Percentiles rank a stretch among this genome's conserved stretches.
phyloP scores from a whole-genome alignment of 1,140 invertebrate species.

The Lepidurus apus region DNA sequence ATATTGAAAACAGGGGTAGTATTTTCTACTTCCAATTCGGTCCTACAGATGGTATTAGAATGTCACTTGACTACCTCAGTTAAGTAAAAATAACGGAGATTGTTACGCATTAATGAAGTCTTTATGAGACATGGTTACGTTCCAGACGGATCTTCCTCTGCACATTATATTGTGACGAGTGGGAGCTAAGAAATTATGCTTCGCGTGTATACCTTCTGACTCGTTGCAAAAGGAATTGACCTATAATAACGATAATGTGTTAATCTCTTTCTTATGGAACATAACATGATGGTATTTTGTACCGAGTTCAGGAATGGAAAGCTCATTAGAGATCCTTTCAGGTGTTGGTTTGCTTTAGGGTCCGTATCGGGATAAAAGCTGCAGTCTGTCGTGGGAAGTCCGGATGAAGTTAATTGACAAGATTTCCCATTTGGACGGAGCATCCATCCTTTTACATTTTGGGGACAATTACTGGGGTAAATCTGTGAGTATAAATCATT shows the following conservation, averaged over 20 bases:
- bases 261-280: background rate
- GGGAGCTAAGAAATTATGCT: constrained; percentile 43
- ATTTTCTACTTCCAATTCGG: background rate
- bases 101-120: constrained; percentile 38
- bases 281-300: constrained; percentile 25
- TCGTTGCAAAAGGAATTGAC: constrained; percentile 37
- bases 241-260: background rate
- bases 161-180: constrained; percentile 44
- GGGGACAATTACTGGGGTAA: constrained; percentile 27
- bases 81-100: too few species aligned
- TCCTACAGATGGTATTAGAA: background rate
- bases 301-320: constrained; percentile 36
- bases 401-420: constrained; percentile 30
- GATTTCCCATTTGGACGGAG: constrained; percentile 25
- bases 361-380: constrained; percentile 36
- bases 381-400: constrained; percentile 36
- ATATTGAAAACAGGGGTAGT: background rate
- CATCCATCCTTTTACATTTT: constrained; percentile 34
- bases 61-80: background rate
- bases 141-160: constrained; percentile 39
- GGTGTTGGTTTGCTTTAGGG: constrained; percentile 29
- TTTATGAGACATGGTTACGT: constrained; percentile 38
- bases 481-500: constrained; percentile 26
- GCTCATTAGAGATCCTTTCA: constrained; percentile 36
- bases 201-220: constrained; percentile 26